Percentiles rank a stretch among this genome's conserved stretches.
Conservation (phyloP, 2,888 invertebrate species). For the Hydriomena furcata region DNA sequence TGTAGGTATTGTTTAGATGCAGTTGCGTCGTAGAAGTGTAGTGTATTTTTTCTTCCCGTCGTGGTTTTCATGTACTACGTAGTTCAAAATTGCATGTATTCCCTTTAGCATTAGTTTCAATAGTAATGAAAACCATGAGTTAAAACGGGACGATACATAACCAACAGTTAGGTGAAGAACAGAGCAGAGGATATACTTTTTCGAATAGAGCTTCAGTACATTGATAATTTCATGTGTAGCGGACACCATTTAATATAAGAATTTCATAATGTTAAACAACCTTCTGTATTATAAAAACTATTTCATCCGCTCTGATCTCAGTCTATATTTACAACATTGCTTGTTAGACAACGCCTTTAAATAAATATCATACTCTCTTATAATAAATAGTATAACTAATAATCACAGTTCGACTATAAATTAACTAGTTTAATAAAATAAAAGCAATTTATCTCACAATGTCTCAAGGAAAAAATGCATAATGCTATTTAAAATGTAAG, state of each 20-base stretch:
- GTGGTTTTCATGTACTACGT: slow-evolving; percentile 45
- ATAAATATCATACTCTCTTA: slow-evolving; percentile 37
- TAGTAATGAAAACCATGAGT: slow-evolving; percentile 38
- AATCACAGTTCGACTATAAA: slow-evolving; percentile 34
- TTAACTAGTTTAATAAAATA: slow-evolving; percentile 21
- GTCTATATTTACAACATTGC: slow-evolving; percentile 41
- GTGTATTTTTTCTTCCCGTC: slow-evolving; percentile 39
- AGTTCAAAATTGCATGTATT: slow-evolving; percentile 27
- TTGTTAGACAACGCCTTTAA: slow-evolving; percentile 44
- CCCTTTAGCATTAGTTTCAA: slow-evolving; percentile 21
- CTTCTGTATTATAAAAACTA: slow-evolving; percentile 29
- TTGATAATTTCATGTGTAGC: slow-evolving; percentile 1
- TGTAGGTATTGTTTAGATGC: slow-evolving; percentile 41
- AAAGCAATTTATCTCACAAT: slow-evolving; percentile 44
- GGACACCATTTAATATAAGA: slow-evolving; percentile 2
- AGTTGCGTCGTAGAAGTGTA: slow-evolving; percentile 40
- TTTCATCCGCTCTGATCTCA: slow-evolving; percentile 42
- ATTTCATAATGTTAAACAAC: neutral
- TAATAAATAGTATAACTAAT: slow-evolving; percentile 37
- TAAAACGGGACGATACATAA: slow-evolving; percentile 36
- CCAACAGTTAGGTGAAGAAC: slow-evolving; percentile 29
- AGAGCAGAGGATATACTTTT: slow-evolving; percentile 37
- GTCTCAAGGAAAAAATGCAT: slow-evolving; percentile 50
- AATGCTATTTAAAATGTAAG: slow-evolving; percentile 51
- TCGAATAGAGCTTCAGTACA: slow-evolving; percentile 20